These are phyloP conservation scores for Drosophila baimaii DNA, from an alignment of 1,140 invertebrate genomes.

Conservation along the genomic window DNA sequence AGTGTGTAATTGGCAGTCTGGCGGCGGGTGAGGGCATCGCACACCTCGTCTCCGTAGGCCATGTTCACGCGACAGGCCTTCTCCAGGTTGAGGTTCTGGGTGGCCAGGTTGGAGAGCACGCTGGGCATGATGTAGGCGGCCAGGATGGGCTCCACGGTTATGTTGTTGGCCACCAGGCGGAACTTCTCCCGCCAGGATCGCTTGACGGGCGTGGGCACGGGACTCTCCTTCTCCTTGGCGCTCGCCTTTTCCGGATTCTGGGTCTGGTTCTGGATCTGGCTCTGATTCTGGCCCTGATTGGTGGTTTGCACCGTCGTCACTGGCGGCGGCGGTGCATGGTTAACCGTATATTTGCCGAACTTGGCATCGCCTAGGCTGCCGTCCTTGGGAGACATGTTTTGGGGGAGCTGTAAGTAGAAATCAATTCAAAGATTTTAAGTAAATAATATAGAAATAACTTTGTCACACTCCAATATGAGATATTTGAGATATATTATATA, in stretches of 20 bases:
- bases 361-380: conserved; percentile 55
- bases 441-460: no score
- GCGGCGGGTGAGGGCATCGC: conserved; percentile 88
- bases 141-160: conserved; percentile 92
- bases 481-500: no score
- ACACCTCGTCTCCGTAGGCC: conserved; percentile 88
- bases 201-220: neutral
- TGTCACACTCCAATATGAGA: no score
- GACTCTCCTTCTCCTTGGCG: conserved; percentile 11
- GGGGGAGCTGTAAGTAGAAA: neutral
- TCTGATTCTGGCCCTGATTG: neutral
- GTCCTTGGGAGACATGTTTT: conserved; percentile 63
- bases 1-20: conserved; percentile 89
- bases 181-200: conserved; percentile 85
- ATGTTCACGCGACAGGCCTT: conserved; percentile 93
- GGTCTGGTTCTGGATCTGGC: neutral
- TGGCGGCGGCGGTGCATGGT: conserved; percentile 22
- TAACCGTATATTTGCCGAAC: conserved; percentile 58
- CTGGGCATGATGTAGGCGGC: conserved; percentile 92
- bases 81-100: conserved; percentile 92
- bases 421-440: no score
- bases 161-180: conserved; percentile 86
- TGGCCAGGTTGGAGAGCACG: conserved; percentile 90
- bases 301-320: neutral
- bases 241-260: conserved; percentile 17